Evolutionary conservation across 2,113 vertebrate species (phyloP).

Genomic region (Orthonyx spaldingii): DNA sequence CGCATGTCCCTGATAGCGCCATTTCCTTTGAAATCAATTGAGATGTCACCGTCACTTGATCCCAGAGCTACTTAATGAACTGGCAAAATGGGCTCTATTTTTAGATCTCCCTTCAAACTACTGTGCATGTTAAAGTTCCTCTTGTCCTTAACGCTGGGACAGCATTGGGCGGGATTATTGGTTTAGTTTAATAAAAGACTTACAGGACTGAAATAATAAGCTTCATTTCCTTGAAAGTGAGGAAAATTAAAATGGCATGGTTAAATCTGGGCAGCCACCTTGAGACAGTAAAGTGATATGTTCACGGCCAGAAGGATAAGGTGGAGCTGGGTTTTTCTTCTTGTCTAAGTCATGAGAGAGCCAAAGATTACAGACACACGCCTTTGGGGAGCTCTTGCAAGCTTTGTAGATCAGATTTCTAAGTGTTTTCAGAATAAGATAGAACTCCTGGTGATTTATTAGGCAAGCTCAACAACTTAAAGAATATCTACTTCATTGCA

Average conservation of each 20-base stretch:
- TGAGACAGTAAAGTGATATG: background rate
- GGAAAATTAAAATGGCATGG: conserved; percentile 22
- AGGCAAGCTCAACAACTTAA: background rate
- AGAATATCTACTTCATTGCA: background rate
- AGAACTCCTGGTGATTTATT: background rate
- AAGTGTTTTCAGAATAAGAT: background rate
- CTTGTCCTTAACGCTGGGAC: background rate
- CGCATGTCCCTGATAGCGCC: background rate
- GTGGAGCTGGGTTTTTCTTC: conserved; percentile 37
- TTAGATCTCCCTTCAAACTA: conserved; percentile 30
- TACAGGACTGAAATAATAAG: conserved; percentile 51
- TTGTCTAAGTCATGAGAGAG: background rate
- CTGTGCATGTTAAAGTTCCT: background rate
- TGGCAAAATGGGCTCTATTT: conserved; percentile 51
- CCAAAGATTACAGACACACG: background rate
- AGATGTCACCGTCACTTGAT: conserved; percentile 58
- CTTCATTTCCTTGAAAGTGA: conserved; percentile 33
- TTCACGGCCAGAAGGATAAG: conserved; percentile 1
- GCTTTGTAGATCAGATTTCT: conserved; percentile 1
- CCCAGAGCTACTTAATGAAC: conserved; percentile 47
- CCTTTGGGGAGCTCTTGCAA: background rate
- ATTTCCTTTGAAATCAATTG: conserved; percentile 48
- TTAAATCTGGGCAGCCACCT: background rate
- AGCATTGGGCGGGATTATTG: background rate
- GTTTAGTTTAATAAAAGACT: conserved; percentile 23